phyloP scores from a whole-genome alignment of 2,888 invertebrate species.

The Tenthredo distinguenda region DNA sequence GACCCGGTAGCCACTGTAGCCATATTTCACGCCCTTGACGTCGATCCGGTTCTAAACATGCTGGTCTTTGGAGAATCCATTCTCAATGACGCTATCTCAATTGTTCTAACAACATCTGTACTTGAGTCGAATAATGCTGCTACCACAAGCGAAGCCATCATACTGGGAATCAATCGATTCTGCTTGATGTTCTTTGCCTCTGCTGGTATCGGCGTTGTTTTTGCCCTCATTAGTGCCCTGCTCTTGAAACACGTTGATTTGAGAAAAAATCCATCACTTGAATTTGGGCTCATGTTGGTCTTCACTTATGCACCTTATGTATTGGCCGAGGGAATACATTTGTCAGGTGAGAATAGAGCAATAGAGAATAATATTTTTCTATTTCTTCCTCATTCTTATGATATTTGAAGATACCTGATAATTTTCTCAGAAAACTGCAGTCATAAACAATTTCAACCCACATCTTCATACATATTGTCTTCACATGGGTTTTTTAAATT shows the following conservation, averaged over 20 bases:
- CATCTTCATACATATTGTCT: not conserved
- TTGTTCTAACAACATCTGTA: constrained; percentile 96
- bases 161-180: constrained; percentile 93
- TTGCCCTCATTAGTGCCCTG: constrained; percentile 95
- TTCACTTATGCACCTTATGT: constrained; percentile 99
- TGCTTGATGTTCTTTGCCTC: constrained; percentile 99
- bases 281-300: constrained; percentile 99
- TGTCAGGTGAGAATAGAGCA: constrained; percentile 85
- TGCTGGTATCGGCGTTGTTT: constrained; percentile 96
- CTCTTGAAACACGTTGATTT: constrained; percentile 97
- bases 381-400: not conserved
- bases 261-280: constrained; percentile 97
- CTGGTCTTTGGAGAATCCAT: constrained; percentile 98
- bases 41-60: constrained; percentile 99
- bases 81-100: constrained; percentile 98
- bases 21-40: constrained; percentile 98
- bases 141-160: constrained; percentile 90
- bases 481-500: not conserved
- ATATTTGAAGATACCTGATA: not conserved
- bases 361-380: not conserved
- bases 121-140: constrained; percentile 85
- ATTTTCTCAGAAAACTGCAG: not conserved
- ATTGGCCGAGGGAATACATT: constrained; percentile 96
- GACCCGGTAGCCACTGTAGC: constrained; percentile 99
- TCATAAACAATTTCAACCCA: not conserved